These are phyloP conservation scores for Scarus forsteni DNA, from an alignment of 2,797 vertebrate species.

Conservation along the genomic window DNA sequence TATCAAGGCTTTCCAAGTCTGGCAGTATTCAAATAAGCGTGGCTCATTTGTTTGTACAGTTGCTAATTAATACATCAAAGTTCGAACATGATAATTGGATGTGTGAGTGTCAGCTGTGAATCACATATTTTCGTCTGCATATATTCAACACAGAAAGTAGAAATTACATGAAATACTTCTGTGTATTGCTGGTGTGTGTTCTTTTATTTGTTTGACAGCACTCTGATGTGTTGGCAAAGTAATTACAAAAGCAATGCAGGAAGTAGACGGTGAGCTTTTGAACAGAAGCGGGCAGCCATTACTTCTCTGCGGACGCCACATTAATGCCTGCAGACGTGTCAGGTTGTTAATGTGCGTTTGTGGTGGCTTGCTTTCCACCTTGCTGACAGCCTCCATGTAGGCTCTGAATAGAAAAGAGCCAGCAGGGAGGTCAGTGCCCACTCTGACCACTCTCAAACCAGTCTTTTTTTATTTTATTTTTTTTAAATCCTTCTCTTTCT, in stretches of 20 bases:
- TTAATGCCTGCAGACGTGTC: constrained; percentile 32
- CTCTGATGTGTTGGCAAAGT: constrained; percentile 42
- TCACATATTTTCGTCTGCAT: background rate
- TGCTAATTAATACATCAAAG: constrained; percentile 45
- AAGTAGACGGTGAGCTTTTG: constrained; percentile 36
- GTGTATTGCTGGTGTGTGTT: background rate
- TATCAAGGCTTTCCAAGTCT: constrained; percentile 26
- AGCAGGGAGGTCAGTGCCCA: constrained; percentile 61
- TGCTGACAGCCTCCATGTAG: constrained; percentile 54
- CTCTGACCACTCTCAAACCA: constrained; percentile 53
- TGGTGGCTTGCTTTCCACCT: constrained; percentile 45
- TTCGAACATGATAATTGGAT: constrained; percentile 27
- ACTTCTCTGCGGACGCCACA: constrained; percentile 52
- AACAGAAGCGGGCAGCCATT: constrained; percentile 24
- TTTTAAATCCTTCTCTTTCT: constrained; percentile 13
- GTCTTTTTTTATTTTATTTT: constrained; percentile 35
- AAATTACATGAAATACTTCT: background rate
- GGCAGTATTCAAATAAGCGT: constrained; percentile 34
- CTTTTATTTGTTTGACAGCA: constrained; percentile 30
- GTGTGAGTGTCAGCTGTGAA: constrained; percentile 6
- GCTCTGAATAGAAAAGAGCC: constrained; percentile 55
- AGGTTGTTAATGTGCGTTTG: constrained; percentile 14
- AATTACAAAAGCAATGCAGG: constrained; percentile 23
- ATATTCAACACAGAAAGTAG: background rate
- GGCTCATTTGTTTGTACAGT: constrained; percentile 47